Conservation (phyloP, 2,113 vertebrate genomes). For the Climacteris rufus region DNA sequence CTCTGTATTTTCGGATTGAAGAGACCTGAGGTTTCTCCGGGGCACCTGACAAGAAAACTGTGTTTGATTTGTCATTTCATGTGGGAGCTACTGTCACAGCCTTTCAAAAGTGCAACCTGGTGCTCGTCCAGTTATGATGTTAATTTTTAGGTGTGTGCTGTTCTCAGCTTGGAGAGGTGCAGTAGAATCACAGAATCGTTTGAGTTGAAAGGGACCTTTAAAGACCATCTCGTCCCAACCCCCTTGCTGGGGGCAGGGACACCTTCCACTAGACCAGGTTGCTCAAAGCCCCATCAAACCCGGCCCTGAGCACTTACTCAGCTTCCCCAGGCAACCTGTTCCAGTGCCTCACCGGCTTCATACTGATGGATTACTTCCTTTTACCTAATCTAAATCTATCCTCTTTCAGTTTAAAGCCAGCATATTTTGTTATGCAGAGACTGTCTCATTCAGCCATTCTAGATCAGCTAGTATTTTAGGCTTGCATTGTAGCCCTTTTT, state of each 20-base stretch:
- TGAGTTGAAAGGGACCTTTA: not conserved
- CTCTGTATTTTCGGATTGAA: not conserved
- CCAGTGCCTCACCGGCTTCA: not conserved
- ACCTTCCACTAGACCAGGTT: not conserved
- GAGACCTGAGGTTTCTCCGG: not conserved
- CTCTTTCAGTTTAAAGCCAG: not conserved
- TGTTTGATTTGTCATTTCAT: not conserved
- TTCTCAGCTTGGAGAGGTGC: not conserved
- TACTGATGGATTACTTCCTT: not conserved
- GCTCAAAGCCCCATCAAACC: not conserved
- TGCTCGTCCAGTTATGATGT: not conserved
- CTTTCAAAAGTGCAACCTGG: not conserved
- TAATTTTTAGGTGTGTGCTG: not conserved
- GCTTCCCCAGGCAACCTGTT: not conserved
- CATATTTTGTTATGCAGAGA: not conserved
- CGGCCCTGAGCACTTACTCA: not conserved
- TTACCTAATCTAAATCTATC: not conserved
- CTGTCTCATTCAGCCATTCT: not conserved
- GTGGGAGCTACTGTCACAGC: not conserved
- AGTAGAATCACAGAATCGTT: not conserved
- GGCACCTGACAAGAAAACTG: not conserved
- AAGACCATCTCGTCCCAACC: not conserved
- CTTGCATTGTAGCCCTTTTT: not conserved
- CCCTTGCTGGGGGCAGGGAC: not conserved
- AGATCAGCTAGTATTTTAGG: not conserved